These are phyloP conservation scores for Pangasius krempfi DNA, from an alignment of 2,797 vertebrate species.

Conservation along the genomic window DNA sequence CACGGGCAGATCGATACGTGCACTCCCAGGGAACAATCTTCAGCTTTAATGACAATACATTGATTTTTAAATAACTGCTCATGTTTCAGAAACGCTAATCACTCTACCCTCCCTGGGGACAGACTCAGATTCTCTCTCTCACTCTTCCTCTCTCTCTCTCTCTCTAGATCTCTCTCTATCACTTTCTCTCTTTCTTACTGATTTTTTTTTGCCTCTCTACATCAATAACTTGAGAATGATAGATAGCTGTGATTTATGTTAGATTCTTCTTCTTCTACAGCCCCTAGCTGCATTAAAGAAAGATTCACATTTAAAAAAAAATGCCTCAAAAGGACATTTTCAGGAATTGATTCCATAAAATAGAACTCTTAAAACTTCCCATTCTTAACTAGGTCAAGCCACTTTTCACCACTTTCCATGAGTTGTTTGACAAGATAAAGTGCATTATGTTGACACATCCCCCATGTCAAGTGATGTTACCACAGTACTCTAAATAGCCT, in stretches of 20 bases:
- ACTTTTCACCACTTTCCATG: conserved; percentile 32
- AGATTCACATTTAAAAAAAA: conserved; percentile 16
- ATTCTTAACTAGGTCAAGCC: conserved; percentile 24
- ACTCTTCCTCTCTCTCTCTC: conserved; percentile 1
- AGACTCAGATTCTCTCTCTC: conserved; percentile 29
- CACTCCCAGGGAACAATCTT: conserved; percentile 75
- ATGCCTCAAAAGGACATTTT: conserved; percentile 26
- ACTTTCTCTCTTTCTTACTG: conserved; percentile 1
- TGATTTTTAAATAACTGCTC: conserved; percentile 79
- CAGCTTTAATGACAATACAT: conserved; percentile 79
- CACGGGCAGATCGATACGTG: conserved; percentile 72
- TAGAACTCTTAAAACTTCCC: conserved; percentile 16
- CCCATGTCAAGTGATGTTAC: conserved; percentile 23
- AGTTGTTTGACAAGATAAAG: conserved; percentile 11
- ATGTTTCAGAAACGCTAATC: conserved; percentile 76
- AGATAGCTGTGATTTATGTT: conserved; percentile 32
- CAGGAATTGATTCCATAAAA: conserved; percentile 14
- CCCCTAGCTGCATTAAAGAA: conserved; percentile 30
- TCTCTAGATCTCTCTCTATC: conserved; percentile 17
- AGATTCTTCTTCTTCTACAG: conserved; percentile 26
- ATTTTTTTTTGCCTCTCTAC: conserved; percentile 6
- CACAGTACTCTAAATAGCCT: conserved; percentile 27
- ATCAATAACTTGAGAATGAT: conserved; percentile 34
- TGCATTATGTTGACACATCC: conserved; percentile 4
- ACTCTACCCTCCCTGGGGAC: conserved; percentile 67